Percentiles rank a stretch among this genome's conserved stretches.
Conservation (phyloP, 2,888 invertebrate species). For the Boloria euphrosyne region DNA sequence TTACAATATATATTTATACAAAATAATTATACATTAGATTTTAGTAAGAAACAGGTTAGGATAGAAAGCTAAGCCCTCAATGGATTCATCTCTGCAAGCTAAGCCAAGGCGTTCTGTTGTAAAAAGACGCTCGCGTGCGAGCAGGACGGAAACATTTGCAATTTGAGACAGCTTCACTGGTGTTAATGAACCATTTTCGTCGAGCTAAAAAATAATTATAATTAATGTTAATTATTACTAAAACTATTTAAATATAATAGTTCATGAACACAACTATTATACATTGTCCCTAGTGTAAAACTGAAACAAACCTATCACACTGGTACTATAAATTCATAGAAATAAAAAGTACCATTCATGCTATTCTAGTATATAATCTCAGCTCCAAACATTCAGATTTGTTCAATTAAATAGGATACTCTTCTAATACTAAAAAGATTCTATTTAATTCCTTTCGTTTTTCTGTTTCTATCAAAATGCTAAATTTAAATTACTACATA, state of each 20-base stretch:
- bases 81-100: conserved; percentile 96
- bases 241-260: background rate
- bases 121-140: conserved; percentile 94
- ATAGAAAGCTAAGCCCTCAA: conserved; percentile 97
- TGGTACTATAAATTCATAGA: too few relatives aligned
- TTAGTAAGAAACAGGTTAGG: conserved; percentile 91
- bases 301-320: too few relatives aligned
- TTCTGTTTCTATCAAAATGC: too few relatives aligned
- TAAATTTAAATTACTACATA: too few relatives aligned
- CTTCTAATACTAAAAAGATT: too few relatives aligned
- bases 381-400: too few relatives aligned
- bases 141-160: conserved; percentile 91
- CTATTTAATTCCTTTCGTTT: too few relatives aligned
- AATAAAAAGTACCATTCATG: too few relatives aligned
- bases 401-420: too few relatives aligned
- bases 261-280: background rate
- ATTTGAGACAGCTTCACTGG: conserved; percentile 93
- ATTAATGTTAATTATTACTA: background rate
- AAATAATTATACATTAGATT: conserved; percentile 44
- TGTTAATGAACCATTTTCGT: conserved; percentile 87
- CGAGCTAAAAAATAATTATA: conserved; percentile 78
- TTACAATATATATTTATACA: conserved; percentile 34
- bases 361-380: too few relatives aligned
- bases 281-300: too few relatives aligned
- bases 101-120: conserved; percentile 93